phyloP scores from a whole-genome alignment of 1,140 invertebrate genomes.

The Globodera rostochiensis region DNA sequence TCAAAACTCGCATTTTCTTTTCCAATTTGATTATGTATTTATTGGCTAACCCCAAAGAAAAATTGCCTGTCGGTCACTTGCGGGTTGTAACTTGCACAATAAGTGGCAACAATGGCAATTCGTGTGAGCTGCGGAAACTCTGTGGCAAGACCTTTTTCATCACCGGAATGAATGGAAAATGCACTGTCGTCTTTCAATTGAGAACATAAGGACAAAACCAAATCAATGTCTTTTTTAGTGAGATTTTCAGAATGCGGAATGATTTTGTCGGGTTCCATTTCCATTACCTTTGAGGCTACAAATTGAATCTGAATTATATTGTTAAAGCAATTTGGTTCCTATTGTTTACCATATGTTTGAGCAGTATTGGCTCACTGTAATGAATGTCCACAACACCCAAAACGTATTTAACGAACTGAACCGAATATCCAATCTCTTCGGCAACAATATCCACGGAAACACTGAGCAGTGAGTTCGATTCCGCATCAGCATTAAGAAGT shows the following conservation, averaged over 20 bases:
- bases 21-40: neutral
- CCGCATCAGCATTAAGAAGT: neutral
- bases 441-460: neutral
- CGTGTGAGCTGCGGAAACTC: conserved; percentile 34
- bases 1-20: neutral
- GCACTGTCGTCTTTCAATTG: conserved; percentile 28
- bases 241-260: neutral
- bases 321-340: neutral
- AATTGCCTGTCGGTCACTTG: conserved; percentile 26
- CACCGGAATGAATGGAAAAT: conserved; percentile 22
- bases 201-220: conserved; percentile 5
- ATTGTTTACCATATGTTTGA: conserved; percentile 23
- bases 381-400: conserved; percentile 25
- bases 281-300: conserved; percentile 24
- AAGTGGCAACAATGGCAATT: conserved; percentile 35
- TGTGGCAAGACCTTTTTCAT: neutral
- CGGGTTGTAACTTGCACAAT: conserved; percentile 44
- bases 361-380: conserved; percentile 21
- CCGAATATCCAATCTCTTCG: conserved; percentile 9
- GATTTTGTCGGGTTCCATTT: neutral
- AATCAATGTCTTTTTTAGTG: neutral
- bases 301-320: conserved; percentile 16
- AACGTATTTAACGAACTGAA: conserved; percentile 28
- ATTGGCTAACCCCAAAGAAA: conserved; percentile 25
- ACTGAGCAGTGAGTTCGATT: neutral